Base-by-base conservation (phyloP, 1,140 invertebrate genomes). In the Drosophila micromelanica region DNA sequence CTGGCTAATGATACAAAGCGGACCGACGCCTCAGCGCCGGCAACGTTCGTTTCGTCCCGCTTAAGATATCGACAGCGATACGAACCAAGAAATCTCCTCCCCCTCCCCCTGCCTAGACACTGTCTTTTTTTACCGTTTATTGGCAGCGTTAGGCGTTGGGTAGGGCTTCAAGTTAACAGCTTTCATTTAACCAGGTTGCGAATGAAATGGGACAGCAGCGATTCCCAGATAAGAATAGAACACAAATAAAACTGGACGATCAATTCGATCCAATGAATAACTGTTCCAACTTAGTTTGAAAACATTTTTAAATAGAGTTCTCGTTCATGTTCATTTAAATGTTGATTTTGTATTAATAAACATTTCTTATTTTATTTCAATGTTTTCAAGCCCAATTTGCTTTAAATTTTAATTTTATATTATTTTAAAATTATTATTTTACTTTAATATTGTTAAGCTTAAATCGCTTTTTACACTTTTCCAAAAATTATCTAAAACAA, bases 1-100 rank as follows among this genome's bases (percentile, higher is more conserved):
- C 42, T 63, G 68, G 56, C 68, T 84, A 84, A 84, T 84, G 73
- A 85, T 17, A 54, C 73, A 77, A 84, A 84, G 80, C 77, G 63
- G 40, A 35, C 76, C 76, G 55, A 69, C 65, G 15, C 42, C 35
- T n/a, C 45, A n/a, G n/a, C n/a, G 45, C 17, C 45, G 45, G 11
- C 48, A 30, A 2, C 3, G 20, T 23, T 23, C 48, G 48, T 13
- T 32, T 49, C 48, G 48, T 49, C 48, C 48, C 27, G 48, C 46
- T 15, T 37, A 23, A 2, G 32, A 51, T 37, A 48, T 27, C 38
- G 30, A 54, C 12, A 11, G 51, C 76, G 54, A 56, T 56, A 56
- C 35, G 45, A 55, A 55, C 27, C 45, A 38, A 32, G 48, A 59
- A 32, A 32, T 20, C 37, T 5, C 20, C 13, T 32, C 35, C 43